These are phyloP conservation scores for Hylomyscus alleni DNA, from an alignment of 2,797 vertebrate species.

Conservation along the genomic window DNA sequence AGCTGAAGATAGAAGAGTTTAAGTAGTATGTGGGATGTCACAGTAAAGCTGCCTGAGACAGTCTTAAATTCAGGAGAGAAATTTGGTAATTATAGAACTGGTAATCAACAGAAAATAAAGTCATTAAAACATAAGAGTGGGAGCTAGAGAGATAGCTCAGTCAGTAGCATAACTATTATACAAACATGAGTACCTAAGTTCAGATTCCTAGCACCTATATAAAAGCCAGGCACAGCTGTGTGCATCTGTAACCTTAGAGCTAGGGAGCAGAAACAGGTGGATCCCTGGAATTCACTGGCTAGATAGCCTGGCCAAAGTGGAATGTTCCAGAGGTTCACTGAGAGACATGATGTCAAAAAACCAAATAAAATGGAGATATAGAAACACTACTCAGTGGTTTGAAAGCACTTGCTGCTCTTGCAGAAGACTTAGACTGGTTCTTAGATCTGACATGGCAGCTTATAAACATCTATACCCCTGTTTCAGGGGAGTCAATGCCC, in stretches of 20 bases:
- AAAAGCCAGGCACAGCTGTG: neutral
- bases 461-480: neutral
- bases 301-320: neutral
- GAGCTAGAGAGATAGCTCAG: neutral
- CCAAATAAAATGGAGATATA: neutral
- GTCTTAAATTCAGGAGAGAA: conserved; percentile 16
- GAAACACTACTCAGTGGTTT: neutral
- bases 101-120: conserved; percentile 18
- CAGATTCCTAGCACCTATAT: neutral
- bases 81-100: neutral
- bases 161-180: neutral
- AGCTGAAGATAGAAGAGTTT: neutral
- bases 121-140: conserved; percentile 15
- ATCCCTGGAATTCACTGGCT: neutral
- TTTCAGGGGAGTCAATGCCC: neutral
- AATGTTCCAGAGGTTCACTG: neutral
- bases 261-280: neutral
- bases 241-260: neutral
- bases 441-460: neutral
- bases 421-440: neutral
- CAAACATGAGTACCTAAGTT: neutral
- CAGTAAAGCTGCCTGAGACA: conserved; percentile 13
- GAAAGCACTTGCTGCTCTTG: neutral
- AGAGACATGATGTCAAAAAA: neutral
- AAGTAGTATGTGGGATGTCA: neutral